Evolutionary conservation across 2,113 vertebrate genomes (phyloP).

Genomic region (Ceyx cyanopectus): DNA sequence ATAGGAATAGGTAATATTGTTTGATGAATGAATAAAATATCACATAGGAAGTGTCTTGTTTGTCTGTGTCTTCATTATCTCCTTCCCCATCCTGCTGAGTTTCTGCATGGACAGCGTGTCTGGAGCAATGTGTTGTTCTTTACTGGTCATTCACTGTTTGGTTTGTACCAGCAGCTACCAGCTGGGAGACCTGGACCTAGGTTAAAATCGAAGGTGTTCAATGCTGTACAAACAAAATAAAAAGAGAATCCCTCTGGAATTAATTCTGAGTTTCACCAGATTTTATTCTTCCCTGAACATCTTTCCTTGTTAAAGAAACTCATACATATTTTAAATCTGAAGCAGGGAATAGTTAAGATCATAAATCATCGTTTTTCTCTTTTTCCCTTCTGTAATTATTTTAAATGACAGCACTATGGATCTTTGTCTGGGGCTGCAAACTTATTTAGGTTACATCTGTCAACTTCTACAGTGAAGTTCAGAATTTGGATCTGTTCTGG

Average conservation of each 20-base stretch:
- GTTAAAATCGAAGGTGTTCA: background rate
- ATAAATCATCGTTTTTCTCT: background rate
- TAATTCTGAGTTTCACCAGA: background rate
- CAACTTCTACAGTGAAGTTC: background rate
- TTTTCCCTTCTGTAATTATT: background rate
- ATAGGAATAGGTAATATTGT: background rate
- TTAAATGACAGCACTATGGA: background rate
- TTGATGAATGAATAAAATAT: slow-evolving; percentile 69
- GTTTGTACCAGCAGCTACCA: background rate
- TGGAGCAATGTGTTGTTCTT: background rate
- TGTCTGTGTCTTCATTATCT: slow-evolving; percentile 61
- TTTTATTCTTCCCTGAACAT: background rate
- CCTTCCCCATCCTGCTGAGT: background rate
- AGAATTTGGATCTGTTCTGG: background rate
- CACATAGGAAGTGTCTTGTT: slow-evolving; percentile 34
- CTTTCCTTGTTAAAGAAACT: background rate
- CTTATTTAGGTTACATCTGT: background rate
- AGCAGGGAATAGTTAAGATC: background rate
- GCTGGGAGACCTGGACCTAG: background rate
- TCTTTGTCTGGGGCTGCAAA: background rate
- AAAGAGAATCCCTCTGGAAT: background rate
- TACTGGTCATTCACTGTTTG: background rate
- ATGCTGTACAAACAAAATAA: background rate
- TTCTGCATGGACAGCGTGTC: background rate
- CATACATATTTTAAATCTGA: background rate